Conservation (phyloP, 2,888 invertebrate genomes). For the Lasioglossum marginatum region DNA sequence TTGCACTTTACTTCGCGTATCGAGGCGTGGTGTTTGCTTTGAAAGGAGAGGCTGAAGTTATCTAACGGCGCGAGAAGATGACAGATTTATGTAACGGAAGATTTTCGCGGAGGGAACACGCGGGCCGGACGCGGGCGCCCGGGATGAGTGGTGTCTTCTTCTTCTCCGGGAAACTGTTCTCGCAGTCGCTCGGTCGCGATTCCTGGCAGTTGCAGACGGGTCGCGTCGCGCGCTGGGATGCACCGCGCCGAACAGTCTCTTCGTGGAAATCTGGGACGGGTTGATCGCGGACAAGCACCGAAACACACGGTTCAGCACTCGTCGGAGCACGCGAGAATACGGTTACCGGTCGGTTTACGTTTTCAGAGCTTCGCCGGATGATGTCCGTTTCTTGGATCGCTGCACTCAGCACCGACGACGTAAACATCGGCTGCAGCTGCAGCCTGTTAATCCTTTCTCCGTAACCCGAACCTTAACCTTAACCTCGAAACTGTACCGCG, state of each 20-base stretch:
- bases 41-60: conserved; percentile 2
- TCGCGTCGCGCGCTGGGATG: background rate
- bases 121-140: background rate
- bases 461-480: conserved; percentile 30
- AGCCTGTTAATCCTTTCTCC: conserved; percentile 63
- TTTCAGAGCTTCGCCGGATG: conserved; percentile 66
- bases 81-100: background rate
- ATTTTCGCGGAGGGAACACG: background rate
- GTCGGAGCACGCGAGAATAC: conserved; percentile 1
- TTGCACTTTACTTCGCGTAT: background rate
- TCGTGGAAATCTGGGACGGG: conserved; percentile 32
- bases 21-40: background rate
- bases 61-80: background rate
- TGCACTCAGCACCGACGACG: conserved; percentile 67
- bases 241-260: background rate
- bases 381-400: conserved; percentile 72
- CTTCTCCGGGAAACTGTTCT: background rate
- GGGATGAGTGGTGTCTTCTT: background rate
- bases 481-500: conserved; percentile 58
- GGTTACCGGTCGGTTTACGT: conserved; percentile 69
- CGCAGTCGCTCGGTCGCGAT: background rate
- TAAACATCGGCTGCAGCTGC: conserved; percentile 69
- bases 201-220: background rate
- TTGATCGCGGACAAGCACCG: conserved; percentile 16
- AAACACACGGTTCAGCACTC: conserved; percentile 42